Conservation (phyloP, 1,140 invertebrate species). For the Galleria mellonella region DNA sequence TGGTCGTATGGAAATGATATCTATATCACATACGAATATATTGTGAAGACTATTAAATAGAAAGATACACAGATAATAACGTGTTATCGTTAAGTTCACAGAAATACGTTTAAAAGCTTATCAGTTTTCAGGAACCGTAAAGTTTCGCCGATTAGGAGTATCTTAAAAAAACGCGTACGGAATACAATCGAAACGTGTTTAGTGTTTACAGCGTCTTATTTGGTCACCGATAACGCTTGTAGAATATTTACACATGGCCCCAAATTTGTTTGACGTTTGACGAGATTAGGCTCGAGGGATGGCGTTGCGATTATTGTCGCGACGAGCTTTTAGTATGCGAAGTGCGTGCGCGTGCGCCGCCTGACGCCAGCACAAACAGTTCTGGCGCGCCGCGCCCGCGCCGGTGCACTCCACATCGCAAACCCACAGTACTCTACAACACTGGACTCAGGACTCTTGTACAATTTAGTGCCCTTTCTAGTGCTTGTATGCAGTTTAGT, state of each 20-base stretch:
- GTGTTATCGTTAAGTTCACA: slow-evolving; percentile 2
- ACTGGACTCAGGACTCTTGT: slow-evolving; percentile 39
- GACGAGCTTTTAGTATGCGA: slow-evolving; percentile 64
- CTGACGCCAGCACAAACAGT: slow-evolving; percentile 48
- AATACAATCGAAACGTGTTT: slow-evolving; percentile 44
- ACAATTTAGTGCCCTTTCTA: slow-evolving; percentile 45
- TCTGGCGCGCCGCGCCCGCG: slow-evolving; percentile 22
- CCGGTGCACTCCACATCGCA: slow-evolving; percentile 26
- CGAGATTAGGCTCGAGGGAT: slow-evolving; percentile 48
- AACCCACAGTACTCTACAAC: slow-evolving; percentile 23
- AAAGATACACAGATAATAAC: background rate
- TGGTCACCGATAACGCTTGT: slow-evolving; percentile 48
- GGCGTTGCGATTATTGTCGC: slow-evolving; percentile 53
- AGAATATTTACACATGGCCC: slow-evolving; percentile 48
- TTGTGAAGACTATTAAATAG: no score
- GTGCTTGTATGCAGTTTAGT: slow-evolving; percentile 41
- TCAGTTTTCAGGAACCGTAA: slow-evolving; percentile 23
- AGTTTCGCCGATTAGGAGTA: slow-evolving; percentile 33
- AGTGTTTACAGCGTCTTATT: slow-evolving; percentile 45
- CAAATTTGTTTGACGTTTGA: slow-evolving; percentile 54
- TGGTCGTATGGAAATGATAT: no score
- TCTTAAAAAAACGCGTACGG: slow-evolving; percentile 24
- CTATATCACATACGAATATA: no score
- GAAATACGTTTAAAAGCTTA: slow-evolving; percentile 10
- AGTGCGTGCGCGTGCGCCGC: slow-evolving; percentile 56